Evolutionary conservation across 2,797 vertebrate genomes (phyloP), one percentile per base, ranked within the genome.

Genomic region (Alosa sapidissima): DNA sequence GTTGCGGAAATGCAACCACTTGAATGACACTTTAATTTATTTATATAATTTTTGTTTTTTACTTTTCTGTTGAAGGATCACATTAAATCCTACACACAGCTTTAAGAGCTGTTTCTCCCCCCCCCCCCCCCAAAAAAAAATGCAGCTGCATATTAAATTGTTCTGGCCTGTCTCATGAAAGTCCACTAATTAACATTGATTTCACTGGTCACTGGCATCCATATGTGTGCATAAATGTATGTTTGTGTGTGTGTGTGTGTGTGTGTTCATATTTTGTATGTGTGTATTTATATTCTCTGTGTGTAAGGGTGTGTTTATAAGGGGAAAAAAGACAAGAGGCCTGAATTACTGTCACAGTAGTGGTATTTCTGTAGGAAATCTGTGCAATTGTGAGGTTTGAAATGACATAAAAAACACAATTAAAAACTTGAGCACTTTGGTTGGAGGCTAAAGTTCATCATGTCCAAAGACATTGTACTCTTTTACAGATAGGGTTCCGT

Each of bases 401-500:
- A 45, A 78, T 16, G 45, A 78, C 41, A 78, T 24, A 47, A 41
- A 75, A 78, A 13, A 78, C 36, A 2, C 14, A 78, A 45, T 36
- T 65, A 78, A 45, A 7, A 6, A 45, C 3, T 75, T 14, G 33
- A 75, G 36, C 41, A 47, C 14, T 41, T 14, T 75, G 13, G 36
- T 9, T 51, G 14, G 41, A 9, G 51, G 84, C 93, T 96, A 99
- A 62, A 99, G 96, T 92, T 99, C 98, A 90, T 99, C 98, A 2
- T 98, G 98, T 51, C 96, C 92, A 88, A 97, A 98, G 52, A 99
- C 92, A 81, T 99, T 98, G 88, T 98, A 99, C 91, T 99, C 98
- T 82, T 93, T 97, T n/a, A 94, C 87, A 21, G 97, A 97, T 94
- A 99, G 97, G 86, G 91, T 89, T 85, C 97, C 98, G 86, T 99